These are phyloP conservation scores for Falco punctatus DNA, from an alignment of 2,113 vertebrate species.

Conservation along the genomic window DNA sequence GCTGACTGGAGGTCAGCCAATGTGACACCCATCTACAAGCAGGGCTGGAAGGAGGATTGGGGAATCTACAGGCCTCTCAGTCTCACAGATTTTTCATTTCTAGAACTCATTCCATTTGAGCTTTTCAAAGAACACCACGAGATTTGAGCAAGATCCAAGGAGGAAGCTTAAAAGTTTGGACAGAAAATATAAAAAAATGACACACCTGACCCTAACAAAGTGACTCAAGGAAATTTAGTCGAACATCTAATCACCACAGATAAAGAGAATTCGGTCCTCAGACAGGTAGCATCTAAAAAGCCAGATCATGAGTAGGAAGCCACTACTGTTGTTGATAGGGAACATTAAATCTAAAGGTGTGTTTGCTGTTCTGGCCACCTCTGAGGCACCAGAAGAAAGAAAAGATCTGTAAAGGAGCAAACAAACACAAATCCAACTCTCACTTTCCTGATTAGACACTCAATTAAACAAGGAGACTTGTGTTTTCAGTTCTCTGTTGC, in stretches of 20 bases:
- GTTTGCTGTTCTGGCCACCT: neutral
- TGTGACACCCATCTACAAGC: fast-evolving
- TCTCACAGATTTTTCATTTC: neutral
- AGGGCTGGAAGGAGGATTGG: neutral
- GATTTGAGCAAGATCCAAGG: neutral
- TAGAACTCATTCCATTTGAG: neutral
- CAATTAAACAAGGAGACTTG: neutral
- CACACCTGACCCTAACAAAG: neutral
- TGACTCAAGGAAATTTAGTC: neutral
- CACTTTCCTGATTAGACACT: neutral
- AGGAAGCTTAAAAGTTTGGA: neutral
- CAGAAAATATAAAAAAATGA: neutral
- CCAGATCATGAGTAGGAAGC: neutral
- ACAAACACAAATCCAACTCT: neutral
- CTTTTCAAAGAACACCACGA: neutral
- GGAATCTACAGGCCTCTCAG: neutral
- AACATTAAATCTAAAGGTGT: neutral
- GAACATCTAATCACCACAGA: neutral
- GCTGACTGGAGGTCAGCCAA: neutral
- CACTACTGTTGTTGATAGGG: neutral
- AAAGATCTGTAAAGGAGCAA: neutral
- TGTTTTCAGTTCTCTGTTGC: neutral
- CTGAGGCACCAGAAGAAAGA: neutral
- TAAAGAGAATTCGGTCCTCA: neutral
- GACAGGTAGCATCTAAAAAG: neutral